Base-by-base conservation (phyloP, 2,888 invertebrate genomes). In the Opisthograptis luteolata region DNA sequence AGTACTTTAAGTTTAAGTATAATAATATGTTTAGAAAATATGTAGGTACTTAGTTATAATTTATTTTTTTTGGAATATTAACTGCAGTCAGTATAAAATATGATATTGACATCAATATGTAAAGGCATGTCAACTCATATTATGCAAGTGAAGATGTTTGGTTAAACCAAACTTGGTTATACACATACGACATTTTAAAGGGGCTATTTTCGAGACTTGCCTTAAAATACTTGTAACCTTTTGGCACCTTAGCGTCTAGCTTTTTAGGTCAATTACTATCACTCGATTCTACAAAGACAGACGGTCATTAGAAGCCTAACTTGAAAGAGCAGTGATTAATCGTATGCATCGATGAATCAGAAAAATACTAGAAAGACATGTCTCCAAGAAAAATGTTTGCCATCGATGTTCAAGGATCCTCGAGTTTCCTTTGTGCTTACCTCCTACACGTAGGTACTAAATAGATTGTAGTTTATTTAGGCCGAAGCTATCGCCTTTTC, bases 401-500 rank as follows among this genome's bases (percentile, higher is more conserved):
- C 58, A 60, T 57, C 37, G 19, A 52, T 51, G 48, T 47, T 41
- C 39, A 54, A 48, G 41, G 41, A 48, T 24, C 28, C 12, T 17
- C 12, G 6, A 28, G 30, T 9, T 34, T 52, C 22, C 37, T 55
- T 46, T 58, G 40, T 45, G 34, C 55, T 54, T 52, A 62, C 62
- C 58, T 48, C 32, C 12, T 51, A 32, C 55, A 51, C 37, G 14
- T n/a, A n/a, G n/a, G n/a, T n/a, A n/a, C n/a, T n/a, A n/a, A n/a
- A n/a, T n/a, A n/a, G n/a, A n/a, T n/a, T n/a, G n/a, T n/a, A n/a
- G 35, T 36, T 39, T 47, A 46, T 50, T 50, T 36, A 81, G 42
- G 69, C 63, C 31, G 55, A 64, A 2, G 73, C 69, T 40, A 84
- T 65, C 9, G 67, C 84, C 66, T 87, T 90, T 85, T 94, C 73